A percentile compares a stretch with the other conserved stretches of the same genome.
phyloP scores from a whole-genome alignment of 2,797 vertebrate species.

The Tolypeutes matacus region DNA sequence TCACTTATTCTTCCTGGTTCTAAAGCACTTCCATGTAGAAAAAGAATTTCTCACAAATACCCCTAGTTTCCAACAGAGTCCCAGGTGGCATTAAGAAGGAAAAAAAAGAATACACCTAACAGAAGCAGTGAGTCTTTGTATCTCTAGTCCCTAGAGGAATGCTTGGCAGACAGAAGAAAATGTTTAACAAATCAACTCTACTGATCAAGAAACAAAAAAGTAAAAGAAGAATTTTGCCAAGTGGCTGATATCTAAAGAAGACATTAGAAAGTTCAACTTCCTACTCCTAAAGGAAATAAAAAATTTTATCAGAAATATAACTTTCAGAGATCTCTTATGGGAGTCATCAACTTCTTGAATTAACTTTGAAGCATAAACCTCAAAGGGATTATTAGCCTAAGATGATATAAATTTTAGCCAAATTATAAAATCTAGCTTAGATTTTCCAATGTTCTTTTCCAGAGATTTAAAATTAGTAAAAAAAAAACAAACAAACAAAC shows the following conservation, averaged over 20 bases:
- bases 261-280: conserved; percentile 8
- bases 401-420: conserved; percentile 36
- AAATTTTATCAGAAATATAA: conserved; percentile 12
- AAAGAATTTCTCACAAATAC: conserved; percentile 57
- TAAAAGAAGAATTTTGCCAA: background rate
- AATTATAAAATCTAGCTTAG: background rate
- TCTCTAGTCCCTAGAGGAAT: background rate
- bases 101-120: conserved; percentile 12
- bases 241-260: conserved; percentile 12
- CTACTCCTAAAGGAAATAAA: conserved; percentile 30
- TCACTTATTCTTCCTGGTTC: conserved; percentile 35
- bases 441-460: conserved; percentile 43
- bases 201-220: conserved; percentile 11
- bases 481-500: too few species aligned
- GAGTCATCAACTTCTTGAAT: background rate
- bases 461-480: conserved; percentile 39
- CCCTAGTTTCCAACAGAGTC: background rate
- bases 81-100: conserved; percentile 16
- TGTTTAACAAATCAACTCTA: conserved; percentile 29
- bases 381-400: background rate
- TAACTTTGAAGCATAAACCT: conserved; percentile 50
- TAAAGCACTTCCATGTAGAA: conserved; percentile 43
- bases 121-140: conserved; percentile 11
- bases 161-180: background rate
- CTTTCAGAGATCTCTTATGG: conserved; percentile 15